Evolutionary conservation across 2,888 invertebrate species (phyloP), one percentile per base, ranked within the genome.

Genomic region (Spialia ferax): DNA sequence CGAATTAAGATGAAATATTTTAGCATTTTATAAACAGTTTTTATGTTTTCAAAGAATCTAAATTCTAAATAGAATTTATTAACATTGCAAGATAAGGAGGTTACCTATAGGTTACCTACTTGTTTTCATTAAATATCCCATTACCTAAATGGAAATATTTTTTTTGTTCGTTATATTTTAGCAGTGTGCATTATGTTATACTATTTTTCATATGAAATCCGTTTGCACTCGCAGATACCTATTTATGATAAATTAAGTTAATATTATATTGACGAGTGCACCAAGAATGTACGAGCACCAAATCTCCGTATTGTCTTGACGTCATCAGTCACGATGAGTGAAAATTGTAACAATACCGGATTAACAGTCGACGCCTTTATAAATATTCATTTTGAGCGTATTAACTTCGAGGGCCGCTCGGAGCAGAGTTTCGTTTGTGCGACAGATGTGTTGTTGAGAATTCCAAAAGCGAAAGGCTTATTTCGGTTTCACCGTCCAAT

Each of bases 301-400:
- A 75, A 88, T 83, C 80, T 80, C 79, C 81, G 83, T 83, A 89
- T 91, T 91, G 89, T 92, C 84, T 85, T 86, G 88, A 84, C 88
- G 84, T 87, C 91, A 91, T 91, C 89, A 87, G 86, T 91, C 89
- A 90, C 78, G 80, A 84, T 77, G 78, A 81, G 78, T 80, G 89
- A 89, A 91, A 91, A 91, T 84, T 85, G 87, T 88, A 88, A 92
- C 92, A 93, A 92, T 92, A 81, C 85, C 71, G 85, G 89, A 91
- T 92, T 90, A 93, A 83, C 91, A 88, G 87, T 88, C 88, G 91
- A 91, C 87, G 91, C 89, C 88, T 90, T 92, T 90, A 93, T 93
- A 93, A 93, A 93, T 93, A 93, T 93, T 92, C 93, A 93, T 91
- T 86, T 84, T 80, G 82, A 71, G 77, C 79, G 85, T 81, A 83